Percentiles rank a stretch among this genome's conserved stretches.
phyloP scores from a whole-genome alignment of 2,888 invertebrate species.

The Eurois occulta region DNA sequence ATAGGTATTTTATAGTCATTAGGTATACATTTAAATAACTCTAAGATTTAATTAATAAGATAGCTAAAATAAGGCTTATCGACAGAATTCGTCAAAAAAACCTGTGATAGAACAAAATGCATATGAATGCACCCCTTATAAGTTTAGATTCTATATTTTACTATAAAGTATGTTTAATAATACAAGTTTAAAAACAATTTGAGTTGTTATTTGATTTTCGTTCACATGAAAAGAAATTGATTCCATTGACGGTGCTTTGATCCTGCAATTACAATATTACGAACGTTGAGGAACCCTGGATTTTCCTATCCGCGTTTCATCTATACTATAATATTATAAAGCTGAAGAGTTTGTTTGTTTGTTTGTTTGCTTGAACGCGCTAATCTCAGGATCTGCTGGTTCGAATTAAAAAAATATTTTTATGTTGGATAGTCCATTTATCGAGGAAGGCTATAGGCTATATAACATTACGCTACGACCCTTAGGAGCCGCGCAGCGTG shows the following conservation, averaged over 20 bases:
- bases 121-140: constrained; percentile 28
- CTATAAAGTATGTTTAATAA: constrained; percentile 20
- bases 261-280: background rate
- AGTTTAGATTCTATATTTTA: constrained; percentile 10
- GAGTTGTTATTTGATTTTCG: constrained; percentile 14
- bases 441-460: too few relatives aligned
- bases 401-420: too few relatives aligned
- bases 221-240: background rate
- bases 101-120: constrained; percentile 81
- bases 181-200: constrained; percentile 1
- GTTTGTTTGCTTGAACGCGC: too few relatives aligned
- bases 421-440: too few relatives aligned
- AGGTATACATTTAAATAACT: background rate
- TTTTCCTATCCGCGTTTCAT: background rate
- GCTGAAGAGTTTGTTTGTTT: too few relatives aligned
- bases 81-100: constrained; percentile 82
- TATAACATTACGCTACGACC: too few relatives aligned
- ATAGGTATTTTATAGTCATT: background rate
- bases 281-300: background rate
- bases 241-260: background rate
- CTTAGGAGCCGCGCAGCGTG: too few relatives aligned
- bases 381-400: too few relatives aligned
- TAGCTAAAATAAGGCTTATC: constrained; percentile 21
- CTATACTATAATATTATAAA: too few relatives aligned
- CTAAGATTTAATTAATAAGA: constrained; percentile 30